phyloP scores from a whole-genome alignment of 2,113 vertebrate species.

The Brienomyrus longianalis region DNA sequence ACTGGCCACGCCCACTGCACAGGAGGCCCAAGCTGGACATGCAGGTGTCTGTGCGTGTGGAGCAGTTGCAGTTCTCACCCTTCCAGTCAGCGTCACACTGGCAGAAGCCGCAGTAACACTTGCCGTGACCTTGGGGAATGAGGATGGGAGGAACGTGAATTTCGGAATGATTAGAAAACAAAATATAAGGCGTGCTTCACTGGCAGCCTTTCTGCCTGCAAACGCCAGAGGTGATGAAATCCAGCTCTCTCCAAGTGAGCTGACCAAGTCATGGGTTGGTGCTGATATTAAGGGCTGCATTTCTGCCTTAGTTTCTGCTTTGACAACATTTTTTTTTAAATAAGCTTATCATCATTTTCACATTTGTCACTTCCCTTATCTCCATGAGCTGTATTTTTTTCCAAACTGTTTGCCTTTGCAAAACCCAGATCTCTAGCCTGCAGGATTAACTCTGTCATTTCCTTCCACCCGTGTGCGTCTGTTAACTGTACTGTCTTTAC shows the following conservation, averaged over 20 bases:
- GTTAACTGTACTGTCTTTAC: background rate
- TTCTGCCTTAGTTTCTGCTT: background rate
- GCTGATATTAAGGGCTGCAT: background rate
- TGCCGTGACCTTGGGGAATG: slow-evolving; percentile 69
- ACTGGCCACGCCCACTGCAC: slow-evolving; percentile 84
- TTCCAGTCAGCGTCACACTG: slow-evolving; percentile 85
- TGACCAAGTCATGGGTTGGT: background rate
- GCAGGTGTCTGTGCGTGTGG: slow-evolving; percentile 81
- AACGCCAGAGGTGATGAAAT: background rate
- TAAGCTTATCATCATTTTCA: background rate
- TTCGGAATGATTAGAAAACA: background rate
- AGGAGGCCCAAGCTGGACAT: slow-evolving; percentile 82
- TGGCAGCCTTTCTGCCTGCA: background rate
- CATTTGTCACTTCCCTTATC: background rate
- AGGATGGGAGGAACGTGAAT: background rate
- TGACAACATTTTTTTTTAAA: background rate
- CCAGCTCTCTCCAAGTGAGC: background rate
- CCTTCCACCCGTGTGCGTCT: background rate
- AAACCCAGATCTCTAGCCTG: background rate
- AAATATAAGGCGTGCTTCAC: background rate
- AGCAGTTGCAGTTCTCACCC: slow-evolving; percentile 91
- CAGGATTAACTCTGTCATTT: background rate
- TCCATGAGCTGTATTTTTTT: background rate
- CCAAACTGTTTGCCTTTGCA: background rate
- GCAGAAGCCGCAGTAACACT: slow-evolving; percentile 89